Conservation (phyloP, 2,888 invertebrate genomes). For the Synanthedon vespiformis region DNA sequence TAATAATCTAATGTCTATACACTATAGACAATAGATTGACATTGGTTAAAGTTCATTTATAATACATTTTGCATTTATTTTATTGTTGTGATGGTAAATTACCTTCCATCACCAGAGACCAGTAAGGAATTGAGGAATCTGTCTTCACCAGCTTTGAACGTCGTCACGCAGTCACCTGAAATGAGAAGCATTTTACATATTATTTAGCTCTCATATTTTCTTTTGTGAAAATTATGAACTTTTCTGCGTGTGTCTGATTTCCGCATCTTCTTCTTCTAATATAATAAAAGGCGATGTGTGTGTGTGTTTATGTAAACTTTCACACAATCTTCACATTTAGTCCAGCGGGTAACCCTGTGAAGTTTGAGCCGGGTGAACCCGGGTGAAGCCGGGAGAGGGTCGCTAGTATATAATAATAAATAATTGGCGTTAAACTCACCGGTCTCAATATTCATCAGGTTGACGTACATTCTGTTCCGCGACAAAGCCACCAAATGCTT, state of each 20-base stretch:
- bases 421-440: conserved; percentile 62
- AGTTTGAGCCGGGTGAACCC: too few species aligned
- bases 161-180: conserved; percentile 82
- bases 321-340: too few species aligned
- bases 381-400: too few species aligned
- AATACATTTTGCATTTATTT: too few species aligned
- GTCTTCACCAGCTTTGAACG: conserved; percentile 92
- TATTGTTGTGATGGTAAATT: conserved; percentile 5
- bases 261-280: too few species aligned
- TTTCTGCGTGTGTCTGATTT: too few species aligned
- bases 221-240: not conserved
- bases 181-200: conserved; percentile 6
- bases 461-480: conserved; percentile 89
- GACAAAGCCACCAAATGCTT: conserved; percentile 85
- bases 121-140: conserved; percentile 88
- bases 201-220: not conserved
- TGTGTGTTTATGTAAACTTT: too few species aligned
- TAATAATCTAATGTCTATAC: too few species aligned
- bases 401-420: too few species aligned
- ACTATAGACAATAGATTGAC: not conserved
- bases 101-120: conserved; percentile 90
- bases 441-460: conserved; percentile 85
- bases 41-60: too few species aligned
- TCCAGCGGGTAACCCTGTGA: too few species aligned
- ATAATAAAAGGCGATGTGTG: too few species aligned